A percentile compares a stretch with the other conserved stretches of the same genome.
phyloP scores from a whole-genome alignment of 2,797 vertebrate genomes.

The Phaenicophaeus curvirostris region DNA sequence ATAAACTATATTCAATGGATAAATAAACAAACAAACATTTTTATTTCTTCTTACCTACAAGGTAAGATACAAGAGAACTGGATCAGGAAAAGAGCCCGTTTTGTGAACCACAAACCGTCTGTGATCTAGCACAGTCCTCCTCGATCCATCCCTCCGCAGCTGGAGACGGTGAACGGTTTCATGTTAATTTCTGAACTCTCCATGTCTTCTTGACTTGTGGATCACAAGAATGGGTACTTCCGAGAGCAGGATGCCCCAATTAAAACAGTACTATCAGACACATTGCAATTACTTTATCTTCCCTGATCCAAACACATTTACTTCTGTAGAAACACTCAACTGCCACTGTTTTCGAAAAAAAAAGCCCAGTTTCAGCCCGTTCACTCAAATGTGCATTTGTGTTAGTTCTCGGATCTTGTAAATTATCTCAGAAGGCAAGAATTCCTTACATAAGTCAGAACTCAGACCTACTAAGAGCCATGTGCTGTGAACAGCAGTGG shows the following conservation, averaged over 20 bases:
- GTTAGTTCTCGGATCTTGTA: not conserved
- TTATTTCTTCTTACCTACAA: not conserved
- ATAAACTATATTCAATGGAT: not conserved
- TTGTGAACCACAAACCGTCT: not conserved
- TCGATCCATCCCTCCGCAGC: not conserved
- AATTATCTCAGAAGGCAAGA: not conserved
- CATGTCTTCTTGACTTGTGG: not conserved
- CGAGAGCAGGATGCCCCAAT: not conserved
- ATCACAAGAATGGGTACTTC: not conserved
- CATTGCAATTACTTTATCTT: not conserved
- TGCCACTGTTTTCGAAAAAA: not conserved
- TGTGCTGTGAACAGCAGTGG: not conserved
- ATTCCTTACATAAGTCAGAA: not conserved
- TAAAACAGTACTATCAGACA: not conserved
- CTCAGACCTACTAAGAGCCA: not conserved
- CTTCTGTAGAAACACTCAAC: constrained; percentile 3
- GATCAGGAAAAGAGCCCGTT: not conserved
- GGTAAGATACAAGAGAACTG: not conserved
- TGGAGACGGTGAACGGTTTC: not conserved
- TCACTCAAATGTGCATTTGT: not conserved
- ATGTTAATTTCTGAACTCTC: not conserved
- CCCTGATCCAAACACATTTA: constrained; percentile 21
- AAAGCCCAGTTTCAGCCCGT: not conserved
- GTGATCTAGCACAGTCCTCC: not conserved
- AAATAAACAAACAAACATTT: not conserved